Base-by-base conservation (phyloP, 2,797 vertebrate genomes). In the Microctenopoma stevenorrisi region DNA sequence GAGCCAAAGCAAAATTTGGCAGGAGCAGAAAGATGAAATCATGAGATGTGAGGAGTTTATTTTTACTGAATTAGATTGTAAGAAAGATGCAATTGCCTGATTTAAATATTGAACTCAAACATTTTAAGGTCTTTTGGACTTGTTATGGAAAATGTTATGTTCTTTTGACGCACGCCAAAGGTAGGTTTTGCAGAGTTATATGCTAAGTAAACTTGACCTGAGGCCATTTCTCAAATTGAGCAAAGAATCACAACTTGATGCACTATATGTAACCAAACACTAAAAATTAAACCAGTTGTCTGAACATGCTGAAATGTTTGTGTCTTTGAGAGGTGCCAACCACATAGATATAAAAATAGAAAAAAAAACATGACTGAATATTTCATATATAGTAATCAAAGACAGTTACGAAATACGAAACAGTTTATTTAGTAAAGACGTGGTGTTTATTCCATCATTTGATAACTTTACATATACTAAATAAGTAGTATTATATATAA, bases 381-480 rank as follows among this genome's bases (percentile, higher is more conserved):
- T 64, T 53, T 66, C 43, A 52, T 43, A 48, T 53, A 63, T 58
- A 64, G 64, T 53, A 68, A 62, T 69, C 26, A 66, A 61, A 71
- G 5, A 26, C 8, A 35, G 3, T 22, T 28, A 76, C 72, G 28
- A 58, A 60, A 75, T 70, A 55, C 42, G 43, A 74, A 62, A 44
- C 53, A 8, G 33, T 35, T 35, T 35, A 35, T 35, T 7, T 35
- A 35, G 33, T 35, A 5, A 33, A 33, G 30, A 33, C 30, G 7
- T 15, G 74, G 61, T 51, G 58, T 73, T 68, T 74, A 64, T 44
- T 63, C 13, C 30, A 61, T 65, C 33, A 47, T 7, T 54, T 67
- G 46, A 72, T 68, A 81, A 52, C 76, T 85, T 81, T 75, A 72
- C 26, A 78, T 54, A 22, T 37, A 69, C 8, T 61, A 28, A 33